Evolutionary conservation across 2,797 vertebrate species (phyloP).

Genomic region (Falco concolor): DNA sequence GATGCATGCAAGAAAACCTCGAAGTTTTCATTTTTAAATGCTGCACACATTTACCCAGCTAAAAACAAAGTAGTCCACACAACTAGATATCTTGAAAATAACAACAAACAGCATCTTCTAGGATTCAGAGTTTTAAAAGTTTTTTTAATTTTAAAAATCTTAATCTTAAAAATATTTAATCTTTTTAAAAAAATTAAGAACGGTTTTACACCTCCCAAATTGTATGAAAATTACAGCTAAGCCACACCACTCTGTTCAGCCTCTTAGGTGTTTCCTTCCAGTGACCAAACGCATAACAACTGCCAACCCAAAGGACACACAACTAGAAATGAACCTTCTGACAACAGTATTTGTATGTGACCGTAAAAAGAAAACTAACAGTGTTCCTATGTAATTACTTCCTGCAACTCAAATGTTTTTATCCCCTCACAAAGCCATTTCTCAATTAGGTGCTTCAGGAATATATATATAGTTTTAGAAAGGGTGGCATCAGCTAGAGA

Average conservation of each 20-base stretch:
- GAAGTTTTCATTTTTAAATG: neutral
- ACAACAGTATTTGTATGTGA: neutral
- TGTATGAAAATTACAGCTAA: neutral
- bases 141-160: no score
- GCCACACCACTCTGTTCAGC: neutral
- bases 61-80: neutral
- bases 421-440: neutral
- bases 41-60: neutral
- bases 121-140: neutral
- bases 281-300: neutral
- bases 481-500: neutral
- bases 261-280: neutral
- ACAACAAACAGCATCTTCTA: neutral
- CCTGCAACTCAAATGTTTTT: neutral
- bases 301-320: neutral
- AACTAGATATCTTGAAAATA: neutral
- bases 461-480: neutral
- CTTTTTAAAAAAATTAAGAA: neutral
- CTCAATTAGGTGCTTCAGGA: neutral
- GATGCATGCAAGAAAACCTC: neutral
- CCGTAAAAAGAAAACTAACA: neutral
- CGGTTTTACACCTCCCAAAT: neutral
- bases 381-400: neutral
- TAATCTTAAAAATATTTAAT: no score
- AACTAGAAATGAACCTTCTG: neutral